phyloP scores from a whole-genome alignment of 2,797 vertebrate species.

The Crenuchus spilurus region DNA sequence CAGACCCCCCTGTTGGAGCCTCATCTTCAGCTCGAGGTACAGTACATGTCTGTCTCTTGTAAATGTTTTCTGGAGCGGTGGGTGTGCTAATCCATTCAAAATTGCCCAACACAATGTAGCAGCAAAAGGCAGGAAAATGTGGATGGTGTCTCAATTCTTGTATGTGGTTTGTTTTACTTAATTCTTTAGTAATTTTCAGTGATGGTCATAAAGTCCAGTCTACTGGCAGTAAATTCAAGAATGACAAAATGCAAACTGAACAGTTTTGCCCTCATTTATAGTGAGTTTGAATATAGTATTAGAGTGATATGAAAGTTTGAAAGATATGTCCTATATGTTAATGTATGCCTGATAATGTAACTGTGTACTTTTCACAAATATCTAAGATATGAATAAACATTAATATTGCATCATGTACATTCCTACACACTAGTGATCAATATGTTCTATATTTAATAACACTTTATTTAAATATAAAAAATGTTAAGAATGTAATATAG shows the following conservation, averaged over 20 bases:
- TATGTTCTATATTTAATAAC: no score
- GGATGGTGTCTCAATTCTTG: not conserved
- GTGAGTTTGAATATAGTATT: no score
- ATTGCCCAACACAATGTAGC: constrained; percentile 23
- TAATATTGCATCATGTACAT: not conserved
- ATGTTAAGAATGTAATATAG: no score
- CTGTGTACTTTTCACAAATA: no score
- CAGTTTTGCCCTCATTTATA: not conserved
- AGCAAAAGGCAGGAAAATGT: constrained; percentile 6
- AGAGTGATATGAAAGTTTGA: no score
- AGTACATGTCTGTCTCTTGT: constrained; percentile 60
- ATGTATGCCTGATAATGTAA: no score
- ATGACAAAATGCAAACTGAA: no score
- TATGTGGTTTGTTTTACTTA: not conserved
- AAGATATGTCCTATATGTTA: no score
- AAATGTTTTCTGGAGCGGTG: constrained; percentile 33
- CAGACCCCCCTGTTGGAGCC: constrained; percentile 59
- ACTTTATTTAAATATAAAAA: no score
- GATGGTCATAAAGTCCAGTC: not conserved
- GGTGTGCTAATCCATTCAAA: constrained; percentile 43
- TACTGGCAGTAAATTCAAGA: no score
- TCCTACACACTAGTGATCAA: no score
- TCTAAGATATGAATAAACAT: no score
- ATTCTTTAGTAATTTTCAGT: not conserved
- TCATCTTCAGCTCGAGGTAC: constrained; percentile 72